Percentiles rank a stretch among this genome's conserved stretches.
These are phyloP conservation scores for Anoura caudifer DNA, from an alignment of 2,113 vertebrate genomes.

Conservation along the genomic window DNA sequence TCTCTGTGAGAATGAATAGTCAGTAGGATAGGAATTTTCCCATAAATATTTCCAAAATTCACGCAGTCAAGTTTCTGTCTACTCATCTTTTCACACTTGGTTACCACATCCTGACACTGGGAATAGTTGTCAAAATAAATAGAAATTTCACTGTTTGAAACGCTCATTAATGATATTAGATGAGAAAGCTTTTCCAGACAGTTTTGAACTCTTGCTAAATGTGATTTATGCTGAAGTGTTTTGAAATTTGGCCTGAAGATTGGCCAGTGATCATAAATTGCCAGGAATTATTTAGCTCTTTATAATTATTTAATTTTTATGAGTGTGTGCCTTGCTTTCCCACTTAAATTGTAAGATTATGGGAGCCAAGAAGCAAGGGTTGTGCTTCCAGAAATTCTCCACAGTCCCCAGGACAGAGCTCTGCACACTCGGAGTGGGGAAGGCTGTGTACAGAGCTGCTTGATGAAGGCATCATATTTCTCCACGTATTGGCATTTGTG, in stretches of 20 bases:
- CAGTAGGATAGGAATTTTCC: background rate
- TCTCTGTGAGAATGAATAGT: background rate
- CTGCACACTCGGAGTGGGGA: background rate
- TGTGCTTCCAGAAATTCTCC: background rate
- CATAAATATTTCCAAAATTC: slow-evolving; percentile 35
- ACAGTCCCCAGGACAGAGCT: background rate
- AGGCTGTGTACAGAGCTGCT: background rate
- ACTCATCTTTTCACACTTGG: background rate
- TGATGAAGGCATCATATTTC: slow-evolving; percentile 6
- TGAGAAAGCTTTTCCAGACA: slow-evolving; percentile 40
- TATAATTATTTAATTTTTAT: slow-evolving; percentile 15
- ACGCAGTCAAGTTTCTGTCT: slow-evolving; percentile 8
- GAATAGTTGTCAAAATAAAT: slow-evolving; percentile 54
- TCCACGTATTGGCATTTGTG: background rate
- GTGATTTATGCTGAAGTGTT: slow-evolving; percentile 40
- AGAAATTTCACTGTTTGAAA: slow-evolving; percentile 28
- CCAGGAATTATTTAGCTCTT: background rate
- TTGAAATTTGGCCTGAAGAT: slow-evolving; percentile 38
- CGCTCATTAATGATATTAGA: background rate
- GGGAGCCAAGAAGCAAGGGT: background rate
- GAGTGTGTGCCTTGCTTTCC: background rate
- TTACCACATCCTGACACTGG: background rate
- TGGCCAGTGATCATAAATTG: slow-evolving; percentile 39
- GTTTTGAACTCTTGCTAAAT: slow-evolving; percentile 14
- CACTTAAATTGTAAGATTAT: background rate